phyloP scores from a whole-genome alignment of 92 coral and sea anemone genomes.

The Porites rus region DNA sequence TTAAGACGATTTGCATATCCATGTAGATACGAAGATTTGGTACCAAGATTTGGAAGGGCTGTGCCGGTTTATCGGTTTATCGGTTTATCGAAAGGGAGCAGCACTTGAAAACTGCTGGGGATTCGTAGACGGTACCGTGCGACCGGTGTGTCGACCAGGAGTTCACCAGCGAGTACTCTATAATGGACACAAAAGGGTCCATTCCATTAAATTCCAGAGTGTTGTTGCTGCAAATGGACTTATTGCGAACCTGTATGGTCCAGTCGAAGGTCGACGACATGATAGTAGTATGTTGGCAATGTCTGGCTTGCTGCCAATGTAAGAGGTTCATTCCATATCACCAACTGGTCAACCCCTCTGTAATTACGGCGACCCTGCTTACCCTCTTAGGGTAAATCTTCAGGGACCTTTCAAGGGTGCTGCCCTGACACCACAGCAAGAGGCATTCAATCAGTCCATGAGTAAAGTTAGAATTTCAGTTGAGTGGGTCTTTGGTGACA shows the following conservation, averaged over 20 bases:
- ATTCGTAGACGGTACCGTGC: slow-evolving; percentile 20
- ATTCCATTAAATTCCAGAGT: no score
- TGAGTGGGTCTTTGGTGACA: slow-evolving; percentile 1
- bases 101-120: slow-evolving; percentile 34
- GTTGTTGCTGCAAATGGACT: background rate
- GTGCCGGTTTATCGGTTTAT: no score
- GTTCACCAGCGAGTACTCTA: background rate
- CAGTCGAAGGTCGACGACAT: slow-evolving; percentile 11
- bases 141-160: slow-evolving; percentile 12
- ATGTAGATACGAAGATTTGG: slow-evolving; percentile 12
- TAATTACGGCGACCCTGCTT: slow-evolving; percentile 10
- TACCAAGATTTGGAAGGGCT: slow-evolving; percentile 19
- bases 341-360: background rate
- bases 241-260: slow-evolving; percentile 26
- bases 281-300: slow-evolving; percentile 24
- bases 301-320: slow-evolving; percentile 16
- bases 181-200: no score
- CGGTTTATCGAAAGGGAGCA: slow-evolving; percentile 9
- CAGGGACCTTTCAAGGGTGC: slow-evolving; percentile 17
- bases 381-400: slow-evolving; percentile 9
- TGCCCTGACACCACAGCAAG: slow-evolving; percentile 13
- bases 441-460: slow-evolving; percentile 13
- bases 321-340: background rate
- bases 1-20: slow-evolving; percentile 16
- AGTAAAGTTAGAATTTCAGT: slow-evolving; percentile 9